Base-by-base conservation (phyloP, 1,140 invertebrate species). In the Sipha flava region DNA sequence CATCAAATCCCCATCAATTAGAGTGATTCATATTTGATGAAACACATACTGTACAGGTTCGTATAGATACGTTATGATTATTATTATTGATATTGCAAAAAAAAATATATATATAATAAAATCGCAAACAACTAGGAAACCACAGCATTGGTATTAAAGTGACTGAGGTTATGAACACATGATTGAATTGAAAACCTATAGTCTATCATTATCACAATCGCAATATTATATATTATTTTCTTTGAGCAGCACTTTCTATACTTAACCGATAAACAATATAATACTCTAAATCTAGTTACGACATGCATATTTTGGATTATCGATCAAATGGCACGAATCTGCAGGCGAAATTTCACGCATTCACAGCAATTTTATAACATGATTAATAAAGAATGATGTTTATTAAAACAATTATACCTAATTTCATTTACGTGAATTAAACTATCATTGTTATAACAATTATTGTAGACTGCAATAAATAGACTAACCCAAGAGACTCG, bases 51-150 rank as follows among this genome's bases (percentile, higher is more conserved):
- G 66, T 70, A 26, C 66, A 45, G 29, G 59, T 23, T 1, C 21
- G 4, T 16, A 23, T 49, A 18, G 9, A 21, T n/a, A 34, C 47
- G 45, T 72, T 49, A 49, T 49, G 47, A 72, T 45, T 26, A 26
- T 72, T 49, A 49, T 49, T 72, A 72, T 45, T 26, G 31, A 49
- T 72, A 31, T 72, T 31, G 68, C 68, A 72, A 66, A 66, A 43
- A 43, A 66, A 72, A 72, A 29, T 47, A 10, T 16, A 45, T 45
- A 26, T 47, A 31, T 47, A 31, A 49, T 72, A 49, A 72, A 72
- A 72, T 72, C 43, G 68, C 43, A 26, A 72, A 72, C 23, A n/a
- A 16, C 16, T 68, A 31, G 37, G 43, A 9, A 16, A 52, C 0
- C 23, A 31, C 68, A 21, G 18, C 68, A 31, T 49, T 31, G 16